These are phyloP conservation scores for Ibidorhyncha struthersii DNA, from an alignment of 2,113 vertebrate genomes.

Conservation along the genomic window DNA sequence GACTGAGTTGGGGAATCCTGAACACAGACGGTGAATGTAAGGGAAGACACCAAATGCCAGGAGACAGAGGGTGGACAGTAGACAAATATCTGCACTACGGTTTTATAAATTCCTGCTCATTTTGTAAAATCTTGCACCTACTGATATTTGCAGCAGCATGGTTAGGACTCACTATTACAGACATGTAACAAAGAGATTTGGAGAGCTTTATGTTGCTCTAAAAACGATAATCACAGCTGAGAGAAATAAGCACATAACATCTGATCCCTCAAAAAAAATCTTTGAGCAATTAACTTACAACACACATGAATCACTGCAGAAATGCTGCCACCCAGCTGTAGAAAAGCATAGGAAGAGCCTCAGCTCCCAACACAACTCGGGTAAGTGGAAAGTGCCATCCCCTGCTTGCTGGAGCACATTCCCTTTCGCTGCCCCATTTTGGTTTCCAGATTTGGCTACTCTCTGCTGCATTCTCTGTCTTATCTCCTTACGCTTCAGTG, in stretches of 20 bases:
- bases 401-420: background rate
- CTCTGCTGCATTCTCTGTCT: background rate
- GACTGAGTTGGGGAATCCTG: background rate
- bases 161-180: background rate
- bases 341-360: background rate
- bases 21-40: background rate
- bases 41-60: background rate
- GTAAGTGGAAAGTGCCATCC: background rate
- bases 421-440: background rate
- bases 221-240: background rate
- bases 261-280: background rate
- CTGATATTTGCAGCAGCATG: background rate
- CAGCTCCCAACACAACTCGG: background rate
- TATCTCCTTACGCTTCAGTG: background rate
- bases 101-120: background rate
- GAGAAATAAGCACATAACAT: background rate
- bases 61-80: background rate
- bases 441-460: background rate
- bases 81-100: background rate
- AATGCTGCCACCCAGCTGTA: slow-evolving; percentile 54
- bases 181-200: background rate
- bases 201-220: background rate
- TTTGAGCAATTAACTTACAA: background rate
- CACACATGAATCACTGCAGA: background rate
- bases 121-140: background rate